Evolutionary conservation across 2,888 invertebrate species (phyloP).

Genomic region (Hedya salicella): DNA sequence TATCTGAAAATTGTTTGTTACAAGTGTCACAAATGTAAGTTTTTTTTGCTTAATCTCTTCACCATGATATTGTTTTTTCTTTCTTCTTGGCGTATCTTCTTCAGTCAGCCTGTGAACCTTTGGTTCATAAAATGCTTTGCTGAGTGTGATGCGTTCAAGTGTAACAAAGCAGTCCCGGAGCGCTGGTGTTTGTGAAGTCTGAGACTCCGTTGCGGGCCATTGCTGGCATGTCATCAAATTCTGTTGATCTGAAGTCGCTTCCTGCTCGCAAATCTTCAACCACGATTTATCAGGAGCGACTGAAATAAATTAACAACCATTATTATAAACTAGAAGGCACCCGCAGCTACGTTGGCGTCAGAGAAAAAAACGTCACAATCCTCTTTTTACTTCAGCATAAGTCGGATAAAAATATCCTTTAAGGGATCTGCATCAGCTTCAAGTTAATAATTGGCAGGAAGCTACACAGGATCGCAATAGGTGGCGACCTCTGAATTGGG

Average conservation of each 20-base stretch:
- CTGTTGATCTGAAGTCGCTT: neutral
- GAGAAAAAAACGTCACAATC: no score
- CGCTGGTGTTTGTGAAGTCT: no score
- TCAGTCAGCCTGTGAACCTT: neutral
- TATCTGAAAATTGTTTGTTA: neutral
- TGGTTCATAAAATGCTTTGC: neutral
- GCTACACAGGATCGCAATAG: no score
- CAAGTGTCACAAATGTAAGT: slow-evolving; percentile 4
- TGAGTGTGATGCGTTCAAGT: neutral
- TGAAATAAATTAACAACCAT: neutral
- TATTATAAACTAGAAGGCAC: neutral
- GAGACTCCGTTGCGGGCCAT: no score
- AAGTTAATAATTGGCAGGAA: no score
- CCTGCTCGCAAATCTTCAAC: neutral
- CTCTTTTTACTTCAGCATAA: no score
- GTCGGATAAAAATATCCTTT: no score
- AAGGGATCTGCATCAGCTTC: no score
- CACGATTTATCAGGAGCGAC: neutral
- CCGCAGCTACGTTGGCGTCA: no score
- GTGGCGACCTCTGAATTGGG: no score
- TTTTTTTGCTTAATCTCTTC: neutral
- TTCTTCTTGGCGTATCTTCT: neutral
- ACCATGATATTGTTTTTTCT: neutral
- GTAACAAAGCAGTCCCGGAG: neutral
- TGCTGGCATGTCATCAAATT: no score